Conservation (phyloP, 92 coral and sea anemone species). For the Bergia puertoricense region DNA sequence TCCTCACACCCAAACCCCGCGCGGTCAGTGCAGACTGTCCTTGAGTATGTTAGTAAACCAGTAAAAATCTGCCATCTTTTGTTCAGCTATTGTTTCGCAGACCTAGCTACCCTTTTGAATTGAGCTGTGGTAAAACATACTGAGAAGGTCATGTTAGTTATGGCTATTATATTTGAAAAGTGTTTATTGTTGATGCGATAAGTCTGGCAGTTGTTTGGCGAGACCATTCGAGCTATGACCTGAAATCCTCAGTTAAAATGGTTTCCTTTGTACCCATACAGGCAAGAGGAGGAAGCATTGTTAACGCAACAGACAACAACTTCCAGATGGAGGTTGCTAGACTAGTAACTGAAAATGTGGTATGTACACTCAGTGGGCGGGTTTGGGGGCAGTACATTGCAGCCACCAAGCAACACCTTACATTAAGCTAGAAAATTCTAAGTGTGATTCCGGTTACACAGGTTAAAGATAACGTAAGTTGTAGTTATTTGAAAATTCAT, state of each 20-base stretch:
- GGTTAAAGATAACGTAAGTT: neutral
- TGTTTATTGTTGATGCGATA: neutral
- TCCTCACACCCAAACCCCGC: too few species aligned
- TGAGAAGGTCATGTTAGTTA: too few species aligned
- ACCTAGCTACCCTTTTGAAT: neutral
- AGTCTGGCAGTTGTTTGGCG: neutral
- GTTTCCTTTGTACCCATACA: neutral
- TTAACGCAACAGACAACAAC: constrained; percentile 70
- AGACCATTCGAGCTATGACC: neutral
- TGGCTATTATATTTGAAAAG: too few species aligned
- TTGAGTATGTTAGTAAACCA: too few species aligned
- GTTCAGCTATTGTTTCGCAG: neutral
- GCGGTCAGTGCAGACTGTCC: too few species aligned
- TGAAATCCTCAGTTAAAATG: neutral
- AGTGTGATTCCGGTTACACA: neutral
- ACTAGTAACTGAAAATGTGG: constrained; percentile 97
- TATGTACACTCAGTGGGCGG: constrained; percentile 42
- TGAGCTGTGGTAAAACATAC: neutral
- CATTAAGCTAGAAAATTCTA: neutral
- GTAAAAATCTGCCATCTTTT: too few species aligned
- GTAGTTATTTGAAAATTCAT: neutral
- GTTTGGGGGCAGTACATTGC: too few species aligned
- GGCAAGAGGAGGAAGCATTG: constrained; percentile 50
- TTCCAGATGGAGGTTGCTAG: constrained; percentile 85
- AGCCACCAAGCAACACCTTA: neutral